These are phyloP conservation scores for Diabrotica balteata DNA, from an alignment of 2,888 invertebrate genomes.

Conservation along the genomic window DNA sequence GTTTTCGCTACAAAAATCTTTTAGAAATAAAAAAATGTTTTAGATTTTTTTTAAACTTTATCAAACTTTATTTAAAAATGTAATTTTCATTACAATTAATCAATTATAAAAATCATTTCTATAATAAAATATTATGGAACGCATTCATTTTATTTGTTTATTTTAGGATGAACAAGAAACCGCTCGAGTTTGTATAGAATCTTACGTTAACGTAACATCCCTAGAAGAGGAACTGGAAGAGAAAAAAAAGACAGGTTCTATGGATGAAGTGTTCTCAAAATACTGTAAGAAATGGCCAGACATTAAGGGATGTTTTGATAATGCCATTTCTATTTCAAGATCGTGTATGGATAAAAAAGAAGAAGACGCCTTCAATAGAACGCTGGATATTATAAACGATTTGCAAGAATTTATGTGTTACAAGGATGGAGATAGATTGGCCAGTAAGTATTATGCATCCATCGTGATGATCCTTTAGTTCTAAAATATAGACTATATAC, in stretches of 20 bases:
- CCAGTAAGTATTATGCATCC: slow-evolving; percentile 64
- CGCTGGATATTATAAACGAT: slow-evolving; percentile 73
- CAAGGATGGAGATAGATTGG: slow-evolving; percentile 84
- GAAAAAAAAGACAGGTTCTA: slow-evolving; percentile 68
- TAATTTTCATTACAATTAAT: too few species aligned
- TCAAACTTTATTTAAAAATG: too few species aligned
- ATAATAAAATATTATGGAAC: too few species aligned
- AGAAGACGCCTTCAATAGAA: slow-evolving; percentile 66
- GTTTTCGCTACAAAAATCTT: too few species aligned
- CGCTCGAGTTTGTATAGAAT: slow-evolving; percentile 65
- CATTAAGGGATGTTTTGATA: slow-evolving; percentile 68
- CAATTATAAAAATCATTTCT: too few species aligned
- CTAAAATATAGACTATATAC: background rate
- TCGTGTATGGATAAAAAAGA: slow-evolving; percentile 72
- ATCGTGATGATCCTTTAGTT: too few species aligned
- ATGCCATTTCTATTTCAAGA: slow-evolving; percentile 65
- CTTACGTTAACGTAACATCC: slow-evolving; percentile 65
- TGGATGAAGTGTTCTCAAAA: slow-evolving; percentile 62
- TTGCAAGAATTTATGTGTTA: slow-evolving; percentile 77
- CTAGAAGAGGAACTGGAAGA: slow-evolving; percentile 72
- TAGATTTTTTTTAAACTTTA: too few species aligned
- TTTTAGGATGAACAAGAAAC: slow-evolving; percentile 47
- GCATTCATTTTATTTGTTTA: background rate
- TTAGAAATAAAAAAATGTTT: too few species aligned
- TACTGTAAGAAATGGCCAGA: slow-evolving; percentile 73